Percentiles rank a stretch among this genome's conserved stretches.
These are phyloP conservation scores for Zoroaster sp. DNA, from an alignment of 53 echinoderm and acorn worm species.

Conservation along the genomic window DNA sequence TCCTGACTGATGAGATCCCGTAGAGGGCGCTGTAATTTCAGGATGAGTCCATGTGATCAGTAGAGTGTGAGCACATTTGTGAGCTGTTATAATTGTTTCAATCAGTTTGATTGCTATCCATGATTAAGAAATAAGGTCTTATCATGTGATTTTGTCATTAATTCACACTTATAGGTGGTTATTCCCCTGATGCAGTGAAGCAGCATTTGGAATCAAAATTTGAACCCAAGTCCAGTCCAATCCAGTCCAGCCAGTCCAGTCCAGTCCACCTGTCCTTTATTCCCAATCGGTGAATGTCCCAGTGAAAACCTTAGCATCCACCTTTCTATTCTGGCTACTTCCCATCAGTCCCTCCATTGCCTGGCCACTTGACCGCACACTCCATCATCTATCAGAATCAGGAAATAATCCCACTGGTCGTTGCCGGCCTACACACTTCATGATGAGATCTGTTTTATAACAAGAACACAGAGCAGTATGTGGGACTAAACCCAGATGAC, in stretches of 20 bases:
- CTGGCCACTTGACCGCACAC: background rate
- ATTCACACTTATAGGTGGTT: background rate
- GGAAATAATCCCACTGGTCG: background rate
- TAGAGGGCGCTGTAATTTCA: background rate
- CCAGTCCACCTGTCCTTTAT: background rate
- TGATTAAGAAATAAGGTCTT: background rate
- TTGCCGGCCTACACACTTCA: background rate
- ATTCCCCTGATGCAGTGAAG: background rate
- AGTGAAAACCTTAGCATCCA: too few species aligned
- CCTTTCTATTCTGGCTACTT: background rate
- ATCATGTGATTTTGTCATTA: too few species aligned
- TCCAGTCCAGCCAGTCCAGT: background rate
- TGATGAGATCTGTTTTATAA: too few species aligned
- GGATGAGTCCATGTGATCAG: background rate
- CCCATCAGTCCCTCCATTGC: background rate
- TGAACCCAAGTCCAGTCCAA: background rate
- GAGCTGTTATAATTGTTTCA: background rate
- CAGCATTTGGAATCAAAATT: background rate
- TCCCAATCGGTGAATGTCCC: too few species aligned
- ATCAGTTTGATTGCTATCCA: background rate
- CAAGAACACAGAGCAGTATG: background rate
- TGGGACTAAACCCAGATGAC: background rate
- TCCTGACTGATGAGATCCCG: background rate
- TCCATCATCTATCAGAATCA: background rate
- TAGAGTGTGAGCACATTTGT: background rate